Percentiles rank a stretch among this genome's conserved stretches.
These are phyloP conservation scores for Pecten maximus DNA, from an alignment of 2,888 invertebrate genomes.

Conservation along the genomic window DNA sequence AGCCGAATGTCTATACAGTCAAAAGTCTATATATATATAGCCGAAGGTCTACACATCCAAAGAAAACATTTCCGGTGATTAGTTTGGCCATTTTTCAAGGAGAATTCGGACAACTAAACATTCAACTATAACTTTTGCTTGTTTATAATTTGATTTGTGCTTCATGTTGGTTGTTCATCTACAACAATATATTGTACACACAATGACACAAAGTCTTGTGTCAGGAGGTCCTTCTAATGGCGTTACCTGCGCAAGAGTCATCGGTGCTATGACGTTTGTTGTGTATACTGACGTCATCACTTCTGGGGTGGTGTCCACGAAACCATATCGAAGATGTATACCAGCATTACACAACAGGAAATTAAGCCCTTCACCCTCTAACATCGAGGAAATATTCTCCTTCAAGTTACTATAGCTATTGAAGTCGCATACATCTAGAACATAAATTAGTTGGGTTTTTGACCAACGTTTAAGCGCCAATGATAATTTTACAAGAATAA, in stretches of 20 bases:
- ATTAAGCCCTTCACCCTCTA: constrained; percentile 88
- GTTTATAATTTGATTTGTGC: not conserved
- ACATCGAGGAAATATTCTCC: constrained; percentile 46
- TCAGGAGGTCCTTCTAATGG: too few species aligned
- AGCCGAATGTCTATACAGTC: too few species aligned
- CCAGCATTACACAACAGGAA: constrained; percentile 95
- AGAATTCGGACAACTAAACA: too few species aligned
- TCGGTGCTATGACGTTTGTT: constrained; percentile 50
- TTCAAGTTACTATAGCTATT: constrained; percentile 50
- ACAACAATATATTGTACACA: not conserved
- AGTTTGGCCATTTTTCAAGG: too few species aligned
- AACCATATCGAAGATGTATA: constrained; percentile 75
- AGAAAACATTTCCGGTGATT: too few species aligned
- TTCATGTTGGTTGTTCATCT: not conserved
- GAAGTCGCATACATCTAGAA: constrained; percentile 55
- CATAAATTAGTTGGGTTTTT: too few species aligned
- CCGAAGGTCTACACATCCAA: too few species aligned
- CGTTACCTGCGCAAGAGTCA: not conserved
- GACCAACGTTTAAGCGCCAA: too few species aligned
- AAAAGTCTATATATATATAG: too few species aligned
- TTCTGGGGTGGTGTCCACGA: constrained; percentile 52
- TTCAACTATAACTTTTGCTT: too few species aligned
- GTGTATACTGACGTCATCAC: constrained; percentile 52
- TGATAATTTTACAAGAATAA: not conserved
- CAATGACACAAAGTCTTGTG: too few species aligned